These are phyloP conservation scores for Parnassius smintheus DNA, from an alignment of 2,888 invertebrate species.

Conservation along the genomic window DNA sequence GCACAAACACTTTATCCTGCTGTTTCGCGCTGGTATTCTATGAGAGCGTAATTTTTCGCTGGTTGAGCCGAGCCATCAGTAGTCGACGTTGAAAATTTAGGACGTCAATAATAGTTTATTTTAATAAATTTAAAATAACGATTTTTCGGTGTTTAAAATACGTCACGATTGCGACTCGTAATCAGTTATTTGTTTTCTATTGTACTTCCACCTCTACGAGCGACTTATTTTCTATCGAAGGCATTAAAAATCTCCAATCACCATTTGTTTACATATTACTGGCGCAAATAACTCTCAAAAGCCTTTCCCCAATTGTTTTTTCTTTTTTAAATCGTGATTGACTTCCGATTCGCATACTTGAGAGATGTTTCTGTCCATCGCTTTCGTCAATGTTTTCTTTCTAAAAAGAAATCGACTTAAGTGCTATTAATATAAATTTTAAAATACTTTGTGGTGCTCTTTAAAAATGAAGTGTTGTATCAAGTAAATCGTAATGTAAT, in stretches of 20 bases:
- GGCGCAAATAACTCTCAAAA: conserved; percentile 35
- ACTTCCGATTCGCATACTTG: conserved; percentile 65
- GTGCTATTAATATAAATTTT: not conserved
- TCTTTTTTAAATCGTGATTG: conserved; percentile 51
- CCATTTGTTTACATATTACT: conserved; percentile 27
- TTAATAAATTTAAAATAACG: too few species aligned
- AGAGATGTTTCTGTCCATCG: conserved; percentile 55
- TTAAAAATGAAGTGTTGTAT: not conserved
- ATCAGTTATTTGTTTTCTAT: conserved; percentile 5
- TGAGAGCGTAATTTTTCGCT: too few species aligned
- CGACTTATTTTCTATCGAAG: conserved; percentile 8
- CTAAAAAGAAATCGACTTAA: too few species aligned
- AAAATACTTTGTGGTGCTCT: not conserved
- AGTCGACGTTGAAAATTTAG: too few species aligned
- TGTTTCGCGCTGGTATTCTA: too few species aligned
- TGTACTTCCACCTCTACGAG: conserved; percentile 7
- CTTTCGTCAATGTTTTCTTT: conserved; percentile 43
- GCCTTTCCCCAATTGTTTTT: conserved; percentile 40
- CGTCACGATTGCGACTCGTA: not conserved
- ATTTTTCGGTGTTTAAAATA: too few species aligned
- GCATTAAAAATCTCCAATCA: conserved; percentile 7
- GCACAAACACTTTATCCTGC: too few species aligned
- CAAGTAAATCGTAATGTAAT: conserved; percentile 5
- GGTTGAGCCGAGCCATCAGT: too few species aligned
- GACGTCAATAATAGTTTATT: too few species aligned